Evolutionary conservation across 1,140 invertebrate genomes (phyloP).

Genomic region (Hyles vespertilio): DNA sequence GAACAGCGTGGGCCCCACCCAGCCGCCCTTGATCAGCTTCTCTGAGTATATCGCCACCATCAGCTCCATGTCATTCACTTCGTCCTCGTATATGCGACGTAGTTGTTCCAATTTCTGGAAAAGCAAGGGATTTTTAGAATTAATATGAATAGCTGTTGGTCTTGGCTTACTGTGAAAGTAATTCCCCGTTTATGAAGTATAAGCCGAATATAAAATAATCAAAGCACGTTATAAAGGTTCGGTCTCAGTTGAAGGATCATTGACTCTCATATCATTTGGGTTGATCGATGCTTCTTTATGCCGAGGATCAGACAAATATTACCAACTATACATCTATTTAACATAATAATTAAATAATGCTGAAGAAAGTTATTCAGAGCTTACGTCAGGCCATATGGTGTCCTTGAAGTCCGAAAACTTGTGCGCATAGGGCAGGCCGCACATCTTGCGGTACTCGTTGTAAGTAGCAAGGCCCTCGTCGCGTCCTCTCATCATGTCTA

Average conservation of each 20-base stretch:
- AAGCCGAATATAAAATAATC: too few relatives aligned
- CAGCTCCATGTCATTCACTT: slow-evolving; percentile 85
- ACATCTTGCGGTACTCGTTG: slow-evolving; percentile 81
- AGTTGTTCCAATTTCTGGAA: slow-evolving; percentile 60
- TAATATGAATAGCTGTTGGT: too few relatives aligned
- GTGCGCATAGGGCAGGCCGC: slow-evolving; percentile 71
- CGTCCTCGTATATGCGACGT: slow-evolving; percentile 74
- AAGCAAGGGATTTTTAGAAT: not conserved
- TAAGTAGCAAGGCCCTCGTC: slow-evolving; percentile 83
- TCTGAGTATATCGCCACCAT: slow-evolving; percentile 86
- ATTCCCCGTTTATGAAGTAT: too few relatives aligned
- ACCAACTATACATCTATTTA: too few relatives aligned
- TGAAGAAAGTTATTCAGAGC: not conserved
- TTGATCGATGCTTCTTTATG: too few relatives aligned
- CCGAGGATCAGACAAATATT: too few relatives aligned
- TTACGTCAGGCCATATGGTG: slow-evolving; percentile 21
- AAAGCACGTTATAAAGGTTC: too few relatives aligned
- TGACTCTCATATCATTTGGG: too few relatives aligned
- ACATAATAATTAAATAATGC: too few relatives aligned
- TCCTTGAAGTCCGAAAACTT: slow-evolving; percentile 76
- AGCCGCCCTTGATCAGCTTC: slow-evolving; percentile 75
- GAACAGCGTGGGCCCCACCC: slow-evolving; percentile 86
- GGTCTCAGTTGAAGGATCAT: too few relatives aligned
- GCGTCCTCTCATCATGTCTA: slow-evolving; percentile 82
- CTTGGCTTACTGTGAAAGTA: too few relatives aligned